A percentile compares a stretch with the other conserved stretches of the same genome.
phyloP scores from a whole-genome alignment of 2,113 vertebrate genomes.

The Sorex araneus region DNA sequence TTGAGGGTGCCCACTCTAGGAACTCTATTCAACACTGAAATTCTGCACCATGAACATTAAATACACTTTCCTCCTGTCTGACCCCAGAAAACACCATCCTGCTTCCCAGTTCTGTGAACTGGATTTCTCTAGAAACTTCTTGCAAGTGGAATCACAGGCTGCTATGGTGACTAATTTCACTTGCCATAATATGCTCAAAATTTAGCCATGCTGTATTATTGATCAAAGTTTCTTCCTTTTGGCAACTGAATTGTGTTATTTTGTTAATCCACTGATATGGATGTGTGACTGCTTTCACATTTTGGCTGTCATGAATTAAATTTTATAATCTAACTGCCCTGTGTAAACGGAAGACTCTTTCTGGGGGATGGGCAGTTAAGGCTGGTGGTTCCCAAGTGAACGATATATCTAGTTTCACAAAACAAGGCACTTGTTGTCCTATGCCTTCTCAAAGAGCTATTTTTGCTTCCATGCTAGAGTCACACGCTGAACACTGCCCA shows the following conservation, averaged over 20 bases:
- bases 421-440: not conserved
- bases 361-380: not conserved
- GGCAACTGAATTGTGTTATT: not conserved
- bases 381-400: not conserved
- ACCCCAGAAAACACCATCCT: not conserved
- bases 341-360: not conserved
- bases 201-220: not conserved
- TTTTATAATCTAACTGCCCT: not conserved
- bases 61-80: no score
- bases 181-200: not conserved
- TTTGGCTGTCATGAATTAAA: not conserved
- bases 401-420: not conserved
- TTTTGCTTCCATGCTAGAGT: not conserved
- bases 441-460: not conserved
- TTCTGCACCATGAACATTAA: not conserved
- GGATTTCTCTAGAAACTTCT: not conserved
- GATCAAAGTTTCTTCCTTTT: not conserved
- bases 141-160: not conserved
- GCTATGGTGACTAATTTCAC: not conserved
- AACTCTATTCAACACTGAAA: not conserved
- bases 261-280: not conserved
- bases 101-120: not conserved
- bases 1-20: not conserved
- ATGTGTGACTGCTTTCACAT: not conserved
- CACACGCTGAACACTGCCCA: no score